Evolutionary conservation across 2,888 invertebrate species (phyloP).

Genomic region (Mimas tiliae): DNA sequence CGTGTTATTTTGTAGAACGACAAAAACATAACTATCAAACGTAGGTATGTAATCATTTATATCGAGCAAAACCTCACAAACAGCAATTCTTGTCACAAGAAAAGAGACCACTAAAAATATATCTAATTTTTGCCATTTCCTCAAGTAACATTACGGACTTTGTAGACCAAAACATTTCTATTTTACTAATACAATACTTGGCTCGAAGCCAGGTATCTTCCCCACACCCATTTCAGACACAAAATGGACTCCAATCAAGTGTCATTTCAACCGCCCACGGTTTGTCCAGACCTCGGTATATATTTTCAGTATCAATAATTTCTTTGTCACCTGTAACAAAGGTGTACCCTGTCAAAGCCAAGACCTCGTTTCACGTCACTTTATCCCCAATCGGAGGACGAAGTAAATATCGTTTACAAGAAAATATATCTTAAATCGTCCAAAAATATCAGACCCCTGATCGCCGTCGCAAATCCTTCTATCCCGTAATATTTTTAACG

Average conservation of each 20-base stretch:
- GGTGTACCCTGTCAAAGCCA: slow-evolving; percentile 73
- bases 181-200: slow-evolving; percentile 23
- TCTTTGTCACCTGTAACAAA: slow-evolving; percentile 60
- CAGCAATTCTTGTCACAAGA: not conserved
- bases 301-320: slow-evolving; percentile 47
- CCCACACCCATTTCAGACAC: not conserved
- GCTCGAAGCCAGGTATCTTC: not conserved
- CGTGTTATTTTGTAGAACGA: no score
- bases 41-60: no score
- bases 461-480: slow-evolving; percentile 35
- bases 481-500: slow-evolving; percentile 27
- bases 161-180: slow-evolving; percentile 17
- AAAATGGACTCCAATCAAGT: slow-evolving; percentile 14
- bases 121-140: not conserved
- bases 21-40: no score
- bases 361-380: slow-evolving; percentile 62
- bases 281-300: slow-evolving; percentile 28
- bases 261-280: slow-evolving; percentile 19
- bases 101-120: not conserved
- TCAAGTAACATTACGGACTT: not conserved
- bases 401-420: slow-evolving; percentile 71
- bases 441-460: slow-evolving; percentile 48
- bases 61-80: slow-evolving; percentile 2
- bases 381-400: slow-evolving; percentile 54
- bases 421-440: slow-evolving; percentile 62